phyloP scores from a whole-genome alignment of 1,140 invertebrate genomes.

The Sitobion miscanthi region DNA sequence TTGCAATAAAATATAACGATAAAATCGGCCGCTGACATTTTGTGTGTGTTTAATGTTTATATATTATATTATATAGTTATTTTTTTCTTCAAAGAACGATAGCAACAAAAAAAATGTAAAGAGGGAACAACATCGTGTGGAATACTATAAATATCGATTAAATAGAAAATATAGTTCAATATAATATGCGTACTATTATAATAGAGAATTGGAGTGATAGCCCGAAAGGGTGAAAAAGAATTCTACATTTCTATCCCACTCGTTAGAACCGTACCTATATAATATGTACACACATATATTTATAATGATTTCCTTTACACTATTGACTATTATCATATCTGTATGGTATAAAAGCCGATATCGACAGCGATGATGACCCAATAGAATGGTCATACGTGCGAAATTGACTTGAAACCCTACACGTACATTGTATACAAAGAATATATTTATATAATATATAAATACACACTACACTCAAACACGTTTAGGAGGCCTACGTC shows the following conservation, averaged over 20 bases:
- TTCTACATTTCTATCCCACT: not conserved
- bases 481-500: not conserved
- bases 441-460: not conserved
- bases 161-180: constrained; percentile 9
- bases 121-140: not conserved
- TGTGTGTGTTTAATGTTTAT: not conserved
- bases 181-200: not conserved
- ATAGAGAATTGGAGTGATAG: not conserved
- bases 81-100: not conserved
- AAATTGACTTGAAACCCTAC: not conserved
- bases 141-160: not conserved
- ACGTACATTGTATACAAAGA: no score
- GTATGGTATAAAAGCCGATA: not conserved
- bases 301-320: not conserved
- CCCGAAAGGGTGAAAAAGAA: not conserved
- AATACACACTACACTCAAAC: not conserved
- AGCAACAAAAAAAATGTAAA: not conserved
- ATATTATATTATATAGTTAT: not conserved
- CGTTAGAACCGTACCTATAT: not conserved
- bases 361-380: not conserved
- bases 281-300: not conserved
- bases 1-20: constrained; percentile 55
- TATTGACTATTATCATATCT: not conserved
- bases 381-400: not conserved
- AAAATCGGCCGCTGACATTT: constrained; percentile 47